Percentiles rank a stretch among this genome's conserved stretches.
Evolutionary conservation across 2,113 vertebrate species (phyloP).

Genomic region (Callocephalon fimbriatum): DNA sequence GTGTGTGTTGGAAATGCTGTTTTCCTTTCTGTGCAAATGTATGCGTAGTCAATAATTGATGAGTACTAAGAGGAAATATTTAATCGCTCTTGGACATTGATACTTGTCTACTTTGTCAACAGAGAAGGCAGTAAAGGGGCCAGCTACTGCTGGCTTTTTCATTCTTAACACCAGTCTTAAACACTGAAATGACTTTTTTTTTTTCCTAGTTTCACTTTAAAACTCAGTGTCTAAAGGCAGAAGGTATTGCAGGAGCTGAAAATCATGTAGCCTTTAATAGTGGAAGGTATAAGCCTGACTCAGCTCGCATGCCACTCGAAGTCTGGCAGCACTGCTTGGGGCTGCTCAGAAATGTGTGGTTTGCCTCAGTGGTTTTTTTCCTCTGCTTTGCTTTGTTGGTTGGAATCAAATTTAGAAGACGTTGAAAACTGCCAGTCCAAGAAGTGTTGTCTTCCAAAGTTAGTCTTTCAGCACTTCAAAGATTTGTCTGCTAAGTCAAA

Average conservation of each 20-base stretch:
- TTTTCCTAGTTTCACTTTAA: not conserved
- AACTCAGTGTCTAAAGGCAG: not conserved
- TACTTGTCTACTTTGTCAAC: constrained; percentile 8
- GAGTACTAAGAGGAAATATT: constrained; percentile 10
- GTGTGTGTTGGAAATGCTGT: not conserved
- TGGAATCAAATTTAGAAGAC: constrained; percentile 63
- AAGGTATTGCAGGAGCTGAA: not conserved
- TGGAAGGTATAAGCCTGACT: constrained; percentile 47
- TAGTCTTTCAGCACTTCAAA: constrained; percentile 39
- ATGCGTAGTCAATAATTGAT: constrained; percentile 27
- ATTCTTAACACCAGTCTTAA: not conserved
- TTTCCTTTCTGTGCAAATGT: not conserved
- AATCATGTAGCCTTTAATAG: not conserved
- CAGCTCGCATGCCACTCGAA: constrained; percentile 6
- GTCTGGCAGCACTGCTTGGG: constrained; percentile 60
- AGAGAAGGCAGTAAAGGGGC: not conserved
- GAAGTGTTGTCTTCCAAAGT: constrained; percentile 25
- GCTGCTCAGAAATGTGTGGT: constrained; percentile 67
- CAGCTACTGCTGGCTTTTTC: not conserved
- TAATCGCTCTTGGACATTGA: not conserved
- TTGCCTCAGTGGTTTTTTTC: constrained; percentile 56
- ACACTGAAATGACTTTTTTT: not conserved
- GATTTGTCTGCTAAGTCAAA: not conserved
- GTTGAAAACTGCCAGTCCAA: constrained; percentile 42
- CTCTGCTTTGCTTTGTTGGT: constrained; percentile 53